These are phyloP conservation scores for Drosophila tripunctata DNA, from an alignment of 2,888 invertebrate species.

Conservation along the genomic window DNA sequence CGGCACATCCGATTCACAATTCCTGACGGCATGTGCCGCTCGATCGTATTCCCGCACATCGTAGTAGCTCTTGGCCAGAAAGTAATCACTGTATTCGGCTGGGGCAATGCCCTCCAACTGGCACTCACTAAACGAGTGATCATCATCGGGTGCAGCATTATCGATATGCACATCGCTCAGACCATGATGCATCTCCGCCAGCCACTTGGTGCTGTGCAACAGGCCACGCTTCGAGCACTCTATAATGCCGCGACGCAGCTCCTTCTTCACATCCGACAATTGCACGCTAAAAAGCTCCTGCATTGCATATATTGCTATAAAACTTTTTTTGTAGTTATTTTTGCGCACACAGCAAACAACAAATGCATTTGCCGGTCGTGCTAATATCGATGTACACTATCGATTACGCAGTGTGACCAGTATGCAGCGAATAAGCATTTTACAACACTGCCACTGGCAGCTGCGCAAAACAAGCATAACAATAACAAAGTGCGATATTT, in stretches of 20 bases:
- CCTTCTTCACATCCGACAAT: constrained; percentile 87
- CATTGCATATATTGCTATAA: constrained; percentile 26
- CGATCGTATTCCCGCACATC: constrained; percentile 95
- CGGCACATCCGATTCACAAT: constrained; percentile 89
- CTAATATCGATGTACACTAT: constrained; percentile 13
- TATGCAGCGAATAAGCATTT: neutral
- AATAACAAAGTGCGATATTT: constrained; percentile 31
- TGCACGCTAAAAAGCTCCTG: constrained; percentile 84
- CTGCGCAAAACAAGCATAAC: constrained; percentile 27
- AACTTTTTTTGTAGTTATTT: neutral
- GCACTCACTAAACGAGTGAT: constrained; percentile 54
- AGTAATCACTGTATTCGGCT: constrained; percentile 88
- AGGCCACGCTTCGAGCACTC: constrained; percentile 93
- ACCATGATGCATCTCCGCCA: constrained; percentile 93
- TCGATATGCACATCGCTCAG: constrained; percentile 87
- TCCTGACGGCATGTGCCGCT: constrained; percentile 91
- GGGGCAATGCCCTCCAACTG: constrained; percentile 83
- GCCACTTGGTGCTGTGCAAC: constrained; percentile 93
- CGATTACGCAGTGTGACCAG: constrained; percentile 9
- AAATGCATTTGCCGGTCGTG: constrained; percentile 52
- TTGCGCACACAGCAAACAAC: constrained; percentile 36
- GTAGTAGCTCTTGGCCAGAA: constrained; percentile 93
- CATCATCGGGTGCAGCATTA: constrained; percentile 42
- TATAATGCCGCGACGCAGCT: constrained; percentile 87
- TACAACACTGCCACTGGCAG: constrained; percentile 25